These are phyloP conservation scores for Euura saliciscinereae DNA, from an alignment of 1,140 invertebrate species.

Conservation along the genomic window DNA sequence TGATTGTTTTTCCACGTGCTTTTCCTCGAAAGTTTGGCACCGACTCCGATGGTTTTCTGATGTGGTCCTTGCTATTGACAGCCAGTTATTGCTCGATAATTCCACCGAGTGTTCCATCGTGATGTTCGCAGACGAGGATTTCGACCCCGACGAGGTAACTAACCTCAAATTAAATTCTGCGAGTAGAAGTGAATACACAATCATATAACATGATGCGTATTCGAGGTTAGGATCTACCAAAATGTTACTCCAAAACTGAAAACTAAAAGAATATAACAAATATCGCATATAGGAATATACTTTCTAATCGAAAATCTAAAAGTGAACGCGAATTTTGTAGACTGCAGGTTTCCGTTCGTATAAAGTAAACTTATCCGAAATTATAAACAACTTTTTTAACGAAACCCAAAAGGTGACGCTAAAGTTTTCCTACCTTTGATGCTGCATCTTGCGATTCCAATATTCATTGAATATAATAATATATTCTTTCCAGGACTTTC, in stretches of 20 bases:
- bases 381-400: conserved; percentile 1
- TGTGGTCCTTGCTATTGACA: too few relatives aligned
- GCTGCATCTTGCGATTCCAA: neutral
- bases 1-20: too few relatives aligned
- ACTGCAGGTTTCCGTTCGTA: too few relatives aligned
- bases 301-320: too few relatives aligned
- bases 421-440: neutral
- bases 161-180: neutral
- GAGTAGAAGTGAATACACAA: neutral
- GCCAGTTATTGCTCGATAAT: too few relatives aligned
- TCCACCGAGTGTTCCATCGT: too few relatives aligned
- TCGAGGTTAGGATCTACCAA: neutral
- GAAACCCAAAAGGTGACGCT: neutral
- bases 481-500: conserved; percentile 30
- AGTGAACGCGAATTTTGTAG: too few relatives aligned
- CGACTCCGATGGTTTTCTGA: too few relatives aligned
- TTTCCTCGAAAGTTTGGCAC: too few relatives aligned
- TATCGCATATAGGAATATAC: too few relatives aligned
- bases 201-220: neutral
- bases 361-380: neutral
- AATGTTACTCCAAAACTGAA: too few relatives aligned
- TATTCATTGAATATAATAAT: conserved; percentile 14
- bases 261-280: too few relatives aligned
- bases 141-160: conserved; percentile 38
- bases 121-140: conserved; percentile 38